Percentiles rank a stretch among this genome's conserved stretches.
Conservation (phyloP, 2,888 invertebrate genomes). For the Plusia festucae region DNA sequence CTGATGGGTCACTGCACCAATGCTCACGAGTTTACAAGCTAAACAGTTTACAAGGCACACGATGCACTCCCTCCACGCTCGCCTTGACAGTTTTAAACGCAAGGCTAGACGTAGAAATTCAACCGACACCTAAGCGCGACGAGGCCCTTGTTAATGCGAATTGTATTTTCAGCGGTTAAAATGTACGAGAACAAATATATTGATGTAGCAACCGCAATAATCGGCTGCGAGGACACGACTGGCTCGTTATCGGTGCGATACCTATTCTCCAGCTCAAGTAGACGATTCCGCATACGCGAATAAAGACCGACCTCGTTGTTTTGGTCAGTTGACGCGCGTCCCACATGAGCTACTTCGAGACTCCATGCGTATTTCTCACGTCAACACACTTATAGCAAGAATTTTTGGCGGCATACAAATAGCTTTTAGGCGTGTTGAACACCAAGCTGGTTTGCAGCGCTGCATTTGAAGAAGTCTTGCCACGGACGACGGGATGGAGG, state of each 20-base stretch:
- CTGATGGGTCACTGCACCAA: slow-evolving; percentile 85
- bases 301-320: slow-evolving; percentile 79
- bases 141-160: slow-evolving; percentile 63
- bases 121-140: slow-evolving; percentile 58
- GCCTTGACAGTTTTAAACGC: slow-evolving; percentile 75
- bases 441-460: slow-evolving; percentile 47
- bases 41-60: slow-evolving; percentile 65
- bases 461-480: slow-evolving; percentile 26
- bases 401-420: slow-evolving; percentile 44
- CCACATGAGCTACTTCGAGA: slow-evolving; percentile 72
- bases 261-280: slow-evolving; percentile 82
- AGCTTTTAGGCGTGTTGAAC: slow-evolving; percentile 32
- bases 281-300: slow-evolving; percentile 79
- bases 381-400: slow-evolving; percentile 57
- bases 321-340: slow-evolving; percentile 82
- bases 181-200: slow-evolving; percentile 70
- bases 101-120: slow-evolving; percentile 64
- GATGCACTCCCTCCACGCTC: slow-evolving; percentile 58
- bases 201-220: slow-evolving; percentile 85
- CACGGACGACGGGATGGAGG: slow-evolving; percentile 29
- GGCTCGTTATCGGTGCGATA: slow-evolving; percentile 84
- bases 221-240: slow-evolving; percentile 86
- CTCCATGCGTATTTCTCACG: slow-evolving; percentile 69
- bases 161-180: slow-evolving; percentile 63
- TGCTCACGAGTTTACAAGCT: slow-evolving; percentile 68